Base-by-base conservation (phyloP, 1,140 invertebrate species). In the Idris sp. region DNA sequence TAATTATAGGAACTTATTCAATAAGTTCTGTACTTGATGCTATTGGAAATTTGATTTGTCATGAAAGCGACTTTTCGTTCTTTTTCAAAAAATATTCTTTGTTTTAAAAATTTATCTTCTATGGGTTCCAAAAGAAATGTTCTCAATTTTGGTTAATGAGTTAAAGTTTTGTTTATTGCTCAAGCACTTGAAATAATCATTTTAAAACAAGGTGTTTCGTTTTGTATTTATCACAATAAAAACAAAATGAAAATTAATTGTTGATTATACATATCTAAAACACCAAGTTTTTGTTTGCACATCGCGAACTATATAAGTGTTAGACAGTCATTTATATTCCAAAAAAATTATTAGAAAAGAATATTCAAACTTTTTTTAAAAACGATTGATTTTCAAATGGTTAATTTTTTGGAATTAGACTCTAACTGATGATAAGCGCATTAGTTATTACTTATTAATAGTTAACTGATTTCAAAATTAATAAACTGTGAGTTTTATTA, bases 31-130 rank as follows among this genome's bases (percentile, higher is more conserved):
- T n/a, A n/a, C n/a, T n/a, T n/a, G n/a, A n/a, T n/a, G n/a, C n/a
- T n/a, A n/a, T n/a, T n/a, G n/a, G n/a, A n/a, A n/a, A n/a, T n/a
- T n/a, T n/a, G n/a, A n/a, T n/a, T n/a, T n/a, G n/a, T n/a, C n/a
- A n/a, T n/a, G n/a, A n/a, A n/a, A n/a, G n/a, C n/a, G n/a, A n/a
- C n/a, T n/a, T n/a, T n/a, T n/a, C n/a, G n/a, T n/a, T n/a, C n/a
- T n/a, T n/a, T n/a, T n/a, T n/a, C n/a, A n/a, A n/a, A n/a, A n/a
- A n/a, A n/a, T n/a, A n/a, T n/a, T n/a, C n/a, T n/a, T n/a, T n/a
- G n/a, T n/a, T n/a, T n/a, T n/a, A n/a, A n/a, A n/a, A n/a, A 30
- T 61, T 48, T 14, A 48, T 61, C 56, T 61, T 22, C 22, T 48
- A 22, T 38, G 40, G 25, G 18, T 36, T 48, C 38, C 33, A 10